Percentiles rank a stretch among this genome's conserved stretches.
Conservation (phyloP, 2,797 vertebrate species). For the Amblyopsis hoosieri region DNA sequence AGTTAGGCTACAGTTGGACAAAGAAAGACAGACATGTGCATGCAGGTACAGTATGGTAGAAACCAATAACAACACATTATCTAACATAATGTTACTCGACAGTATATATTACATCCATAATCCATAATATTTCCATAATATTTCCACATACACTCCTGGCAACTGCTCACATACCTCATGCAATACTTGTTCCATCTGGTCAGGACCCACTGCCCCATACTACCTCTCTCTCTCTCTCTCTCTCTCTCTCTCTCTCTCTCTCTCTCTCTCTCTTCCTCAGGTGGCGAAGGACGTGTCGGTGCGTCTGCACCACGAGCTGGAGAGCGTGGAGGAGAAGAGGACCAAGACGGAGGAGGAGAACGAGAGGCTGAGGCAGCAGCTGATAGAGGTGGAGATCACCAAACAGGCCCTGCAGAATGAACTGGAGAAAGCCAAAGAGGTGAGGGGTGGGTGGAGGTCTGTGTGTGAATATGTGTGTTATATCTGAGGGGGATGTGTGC, state of each 20-base stretch:
- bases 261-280: constrained; percentile 59
- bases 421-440: constrained; percentile 95
- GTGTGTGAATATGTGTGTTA: background rate
- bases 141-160: no score
- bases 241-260: background rate
- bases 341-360: constrained; percentile 97
- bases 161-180: background rate
- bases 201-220: background rate
- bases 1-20: no score
- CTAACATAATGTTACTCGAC: no score
- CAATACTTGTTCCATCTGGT: background rate
- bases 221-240: background rate
- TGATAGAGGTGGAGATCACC: constrained; percentile 94
- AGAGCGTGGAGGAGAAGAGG: constrained; percentile 97
- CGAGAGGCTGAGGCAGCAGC: constrained; percentile 91
- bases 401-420: constrained; percentile 97
- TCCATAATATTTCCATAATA: no score
- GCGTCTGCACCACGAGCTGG: constrained; percentile 94
- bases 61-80: no score
- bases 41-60: no score
- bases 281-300: constrained; percentile 98
- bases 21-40: no score
- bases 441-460: constrained; percentile 59
- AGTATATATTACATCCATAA: no score
- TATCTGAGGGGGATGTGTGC: background rate